phyloP scores from a whole-genome alignment of 2,797 vertebrate genomes.

The Syngnathus rostellatus region DNA sequence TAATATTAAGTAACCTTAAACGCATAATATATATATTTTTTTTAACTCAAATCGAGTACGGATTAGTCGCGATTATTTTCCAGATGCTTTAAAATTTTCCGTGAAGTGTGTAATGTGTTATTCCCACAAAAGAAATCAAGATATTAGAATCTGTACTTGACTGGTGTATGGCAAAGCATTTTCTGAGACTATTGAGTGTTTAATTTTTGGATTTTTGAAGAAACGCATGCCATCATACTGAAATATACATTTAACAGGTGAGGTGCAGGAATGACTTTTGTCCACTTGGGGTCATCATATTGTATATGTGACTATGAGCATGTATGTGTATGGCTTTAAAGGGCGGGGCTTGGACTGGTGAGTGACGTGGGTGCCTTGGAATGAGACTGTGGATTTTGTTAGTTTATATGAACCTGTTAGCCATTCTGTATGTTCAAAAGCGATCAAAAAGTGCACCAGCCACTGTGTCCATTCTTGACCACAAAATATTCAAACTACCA shows the following conservation, averaged over 20 bases:
- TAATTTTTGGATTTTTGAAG: background rate
- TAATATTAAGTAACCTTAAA: slow-evolving; percentile 2
- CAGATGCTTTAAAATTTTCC: background rate
- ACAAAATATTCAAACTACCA: too few relatives aligned
- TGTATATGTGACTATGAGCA: too few relatives aligned
- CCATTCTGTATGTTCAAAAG: too few relatives aligned
- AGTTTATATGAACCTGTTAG: too few relatives aligned
- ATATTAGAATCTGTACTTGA: background rate
- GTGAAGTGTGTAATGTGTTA: background rate
- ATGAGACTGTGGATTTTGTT: too few relatives aligned
- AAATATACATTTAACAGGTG: background rate
- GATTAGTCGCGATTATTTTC: background rate
- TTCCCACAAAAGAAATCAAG: background rate
- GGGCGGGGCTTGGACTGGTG: too few relatives aligned
- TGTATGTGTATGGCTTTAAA: too few relatives aligned
- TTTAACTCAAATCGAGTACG: background rate
- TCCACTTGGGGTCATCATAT: too few relatives aligned
- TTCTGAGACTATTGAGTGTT: background rate
- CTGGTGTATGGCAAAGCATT: background rate
- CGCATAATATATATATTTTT: background rate
- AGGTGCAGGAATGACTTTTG: background rate
- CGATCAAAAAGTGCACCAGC: too few relatives aligned
- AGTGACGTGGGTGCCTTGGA: too few relatives aligned
- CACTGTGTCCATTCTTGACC: too few relatives aligned
- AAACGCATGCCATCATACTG: background rate